Evolutionary conservation across 2,797 vertebrate genomes (phyloP), one percentile per base, ranked within the genome.

Genomic region (Alca torda): DNA sequence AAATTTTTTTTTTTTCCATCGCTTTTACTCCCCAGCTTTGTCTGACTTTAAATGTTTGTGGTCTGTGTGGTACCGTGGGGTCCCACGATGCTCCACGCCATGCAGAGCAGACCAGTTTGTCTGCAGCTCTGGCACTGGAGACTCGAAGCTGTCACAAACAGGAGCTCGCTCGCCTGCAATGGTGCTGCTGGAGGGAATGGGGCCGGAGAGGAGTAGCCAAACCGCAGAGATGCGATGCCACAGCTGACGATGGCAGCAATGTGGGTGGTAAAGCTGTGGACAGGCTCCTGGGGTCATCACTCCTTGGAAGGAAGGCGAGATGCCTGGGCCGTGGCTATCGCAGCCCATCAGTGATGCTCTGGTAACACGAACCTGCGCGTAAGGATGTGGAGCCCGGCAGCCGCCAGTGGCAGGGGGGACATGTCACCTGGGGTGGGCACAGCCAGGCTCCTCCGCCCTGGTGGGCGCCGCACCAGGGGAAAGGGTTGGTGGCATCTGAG

Each of bases 401-500:
- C 16, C 2, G 1, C 25, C 16, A 9, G 50, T 0, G 1, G 13
- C 1, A 0, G 43, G 72, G 50, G 56, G 18, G 8, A 77, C 5
- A 0, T 13, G 35, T 37, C 3, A 19, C 21, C 26, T 10, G 25
- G 39, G 16, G 16, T 26, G 63, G 35, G 41, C 79, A 28, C 21
- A 1, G 41, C 41, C 25, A 17, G 57, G 30, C 3, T n/a, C 13
- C 64, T 33, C 21, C 15, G 2, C 18, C n/a, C 33, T 3, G 4
- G 37, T 11, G 26, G 33, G 20, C 10, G 1, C 45, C 30, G 35
- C 3, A 6, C 45, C 30, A 2, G 1, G 30, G 25, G 30, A 56
- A n/a, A 15, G 37, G 35, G 6, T 8, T 21, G 53, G 65, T 77
- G 41, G 20, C n/a, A 26, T 5, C 54, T 4, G 24, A 56, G 48